A percentile compares a stretch with the other conserved stretches of the same genome.
Conservation (phyloP, 2,888 invertebrate species). For the Thalpophila matura region DNA sequence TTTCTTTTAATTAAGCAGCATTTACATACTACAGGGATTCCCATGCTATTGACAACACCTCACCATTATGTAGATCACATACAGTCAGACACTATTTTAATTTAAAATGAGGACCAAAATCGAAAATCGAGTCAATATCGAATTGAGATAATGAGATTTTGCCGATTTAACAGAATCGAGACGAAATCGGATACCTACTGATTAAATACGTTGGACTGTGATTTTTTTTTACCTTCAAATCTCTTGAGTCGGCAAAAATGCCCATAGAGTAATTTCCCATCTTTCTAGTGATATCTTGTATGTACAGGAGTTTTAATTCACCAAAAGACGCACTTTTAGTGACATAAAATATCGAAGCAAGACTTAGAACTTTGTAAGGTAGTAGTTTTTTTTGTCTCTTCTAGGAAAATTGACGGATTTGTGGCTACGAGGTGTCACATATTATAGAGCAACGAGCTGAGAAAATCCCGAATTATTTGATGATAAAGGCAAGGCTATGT, state of each 20-base stretch:
- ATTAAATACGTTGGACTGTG: constrained; percentile 6
- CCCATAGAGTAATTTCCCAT: too few species aligned
- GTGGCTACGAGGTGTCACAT: too few species aligned
- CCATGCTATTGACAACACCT: constrained; percentile 6
- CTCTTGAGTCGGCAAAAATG: not conserved
- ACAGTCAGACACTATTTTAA: constrained; percentile 42
- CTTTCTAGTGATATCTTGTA: too few species aligned
- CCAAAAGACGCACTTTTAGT: too few species aligned
- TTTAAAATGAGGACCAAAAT: constrained; percentile 54
- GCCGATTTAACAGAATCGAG: constrained; percentile 39
- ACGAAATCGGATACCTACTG: constrained; percentile 34
- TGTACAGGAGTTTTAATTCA: too few species aligned
- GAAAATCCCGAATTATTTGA: too few species aligned
- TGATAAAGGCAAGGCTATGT: too few species aligned
- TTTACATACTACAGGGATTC: constrained; percentile 10
- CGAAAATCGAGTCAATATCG: constrained; percentile 42
- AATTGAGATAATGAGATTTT: constrained; percentile 56
- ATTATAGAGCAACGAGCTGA: too few species aligned
- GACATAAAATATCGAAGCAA: too few species aligned
- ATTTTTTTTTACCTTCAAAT: not conserved
- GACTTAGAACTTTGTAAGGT: too few species aligned
- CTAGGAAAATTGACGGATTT: too few species aligned
- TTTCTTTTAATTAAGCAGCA: not conserved
- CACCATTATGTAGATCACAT: constrained; percentile 38
- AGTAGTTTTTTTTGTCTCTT: too few species aligned